A percentile compares a stretch with the other conserved stretches of the same genome.
Evolutionary conservation across 2,797 vertebrate genomes (phyloP).

Genomic region (Acestrorhynchus altus): DNA sequence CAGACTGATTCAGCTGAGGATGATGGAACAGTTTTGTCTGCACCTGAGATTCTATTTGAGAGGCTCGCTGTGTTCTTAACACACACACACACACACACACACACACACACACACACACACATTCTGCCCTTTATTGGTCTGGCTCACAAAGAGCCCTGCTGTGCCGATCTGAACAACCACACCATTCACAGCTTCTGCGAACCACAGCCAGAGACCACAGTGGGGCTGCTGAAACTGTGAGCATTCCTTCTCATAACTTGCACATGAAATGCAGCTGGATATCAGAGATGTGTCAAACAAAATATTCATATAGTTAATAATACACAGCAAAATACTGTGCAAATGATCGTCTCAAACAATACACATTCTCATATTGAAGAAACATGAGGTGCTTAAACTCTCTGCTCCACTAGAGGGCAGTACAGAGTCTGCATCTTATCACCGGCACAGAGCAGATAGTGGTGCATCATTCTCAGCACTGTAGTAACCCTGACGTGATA

Average conservation of each 20-base stretch:
- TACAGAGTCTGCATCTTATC: too few species aligned
- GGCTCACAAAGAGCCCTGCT: slow-evolving; percentile 74
- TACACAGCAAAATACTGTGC: too few species aligned
- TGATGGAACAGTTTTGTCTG: background rate
- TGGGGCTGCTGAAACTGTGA: background rate
- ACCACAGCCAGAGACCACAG: background rate
- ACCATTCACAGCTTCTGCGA: slow-evolving; percentile 69
- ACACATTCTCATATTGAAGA: too few species aligned
- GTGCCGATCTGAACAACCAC: slow-evolving; percentile 73
- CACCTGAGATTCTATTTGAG: slow-evolving; percentile 36
- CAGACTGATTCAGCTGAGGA: background rate
- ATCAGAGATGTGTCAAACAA: too few species aligned
- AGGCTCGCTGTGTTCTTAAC: slow-evolving; percentile 37
- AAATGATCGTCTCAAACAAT: too few species aligned
- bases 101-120: slow-evolving; percentile 6
- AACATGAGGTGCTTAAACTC: too few species aligned
- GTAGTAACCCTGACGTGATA: too few species aligned
- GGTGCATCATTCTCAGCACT: too few species aligned
- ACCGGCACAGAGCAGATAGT: too few species aligned
- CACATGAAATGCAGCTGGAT: background rate
- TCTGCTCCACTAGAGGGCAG: too few species aligned
- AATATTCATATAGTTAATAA: too few species aligned
- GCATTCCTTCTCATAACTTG: background rate
- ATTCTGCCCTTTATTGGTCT: slow-evolving; percentile 56
- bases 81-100: slow-evolving; percentile 16